These are phyloP conservation scores for Myiotriccus ornatus DNA, from an alignment of 2,797 vertebrate genomes.

Conservation along the genomic window DNA sequence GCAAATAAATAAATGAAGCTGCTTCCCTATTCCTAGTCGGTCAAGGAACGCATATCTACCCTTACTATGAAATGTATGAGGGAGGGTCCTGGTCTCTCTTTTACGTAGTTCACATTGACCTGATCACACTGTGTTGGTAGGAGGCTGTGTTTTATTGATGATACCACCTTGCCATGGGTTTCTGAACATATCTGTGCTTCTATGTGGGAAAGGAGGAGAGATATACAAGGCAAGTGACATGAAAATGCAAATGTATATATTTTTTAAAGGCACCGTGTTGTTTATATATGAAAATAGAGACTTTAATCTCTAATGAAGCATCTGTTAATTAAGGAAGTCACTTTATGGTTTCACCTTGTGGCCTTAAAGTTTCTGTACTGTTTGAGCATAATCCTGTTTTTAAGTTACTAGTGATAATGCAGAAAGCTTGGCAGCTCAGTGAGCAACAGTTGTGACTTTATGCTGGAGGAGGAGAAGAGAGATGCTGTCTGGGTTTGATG, in stretches of 20 bases:
- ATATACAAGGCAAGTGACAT: not conserved
- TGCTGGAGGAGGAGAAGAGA: conserved; percentile 2
- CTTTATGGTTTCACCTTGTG: not conserved
- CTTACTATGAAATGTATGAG: not conserved
- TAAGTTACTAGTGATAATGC: not conserved
- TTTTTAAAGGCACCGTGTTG: not conserved
- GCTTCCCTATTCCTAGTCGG: not conserved
- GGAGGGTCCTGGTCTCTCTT: not conserved
- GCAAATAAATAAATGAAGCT: not conserved
- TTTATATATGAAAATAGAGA: not conserved
- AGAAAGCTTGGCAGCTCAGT: not conserved
- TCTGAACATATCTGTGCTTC: not conserved
- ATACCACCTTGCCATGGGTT: not conserved
- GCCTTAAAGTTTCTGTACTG: not conserved
- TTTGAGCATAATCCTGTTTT: not conserved
- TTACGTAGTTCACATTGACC: fast-evolving
- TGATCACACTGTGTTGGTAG: not conserved
- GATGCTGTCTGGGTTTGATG: not conserved
- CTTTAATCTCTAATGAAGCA: not conserved
- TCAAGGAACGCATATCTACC: not conserved
- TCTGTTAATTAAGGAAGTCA: not conserved
- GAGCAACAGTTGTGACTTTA: conserved; percentile 1
- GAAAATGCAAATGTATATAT: not conserved
- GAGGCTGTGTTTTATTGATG: not conserved
- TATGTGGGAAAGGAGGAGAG: not conserved